phyloP scores from a whole-genome alignment of 2,888 invertebrate genomes.

The Thyatira batis region DNA sequence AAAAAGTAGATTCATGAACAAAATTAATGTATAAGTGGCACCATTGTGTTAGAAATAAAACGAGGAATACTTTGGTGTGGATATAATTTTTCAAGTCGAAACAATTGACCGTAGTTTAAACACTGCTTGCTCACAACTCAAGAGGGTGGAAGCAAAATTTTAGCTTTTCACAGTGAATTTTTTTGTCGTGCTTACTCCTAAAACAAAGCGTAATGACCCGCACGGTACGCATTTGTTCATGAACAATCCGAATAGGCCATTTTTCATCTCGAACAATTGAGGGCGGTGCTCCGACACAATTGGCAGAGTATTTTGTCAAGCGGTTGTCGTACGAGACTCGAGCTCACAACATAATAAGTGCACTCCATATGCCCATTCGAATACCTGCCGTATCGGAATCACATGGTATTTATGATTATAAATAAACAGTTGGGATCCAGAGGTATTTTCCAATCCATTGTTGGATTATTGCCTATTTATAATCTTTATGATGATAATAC shows the following conservation, averaged over 20 bases:
- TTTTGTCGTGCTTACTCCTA: slow-evolving; percentile 76
- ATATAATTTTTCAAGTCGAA: slow-evolving; percentile 54
- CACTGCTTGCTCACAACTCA: slow-evolving; percentile 58
- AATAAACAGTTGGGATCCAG: background rate
- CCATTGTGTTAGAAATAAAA: slow-evolving; percentile 35
- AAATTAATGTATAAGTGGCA: slow-evolving; percentile 23
- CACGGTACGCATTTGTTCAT: slow-evolving; percentile 79
- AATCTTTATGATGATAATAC: no score
- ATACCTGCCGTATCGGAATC: slow-evolving; percentile 12
- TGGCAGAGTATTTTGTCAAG: slow-evolving; percentile 81
- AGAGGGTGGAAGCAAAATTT: slow-evolving; percentile 70
- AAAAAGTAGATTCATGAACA: slow-evolving; percentile 3
- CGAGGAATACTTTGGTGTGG: slow-evolving; percentile 36
- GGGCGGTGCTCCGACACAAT: slow-evolving; percentile 78
- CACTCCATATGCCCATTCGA: slow-evolving; percentile 55
- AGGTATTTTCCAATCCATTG: background rate
- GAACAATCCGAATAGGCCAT: slow-evolving; percentile 81
- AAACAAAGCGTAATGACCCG: slow-evolving; percentile 82
- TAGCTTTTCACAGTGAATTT: slow-evolving; percentile 68
- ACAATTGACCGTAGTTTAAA: slow-evolving; percentile 69
- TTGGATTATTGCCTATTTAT: background rate
- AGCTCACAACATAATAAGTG: slow-evolving; percentile 66
- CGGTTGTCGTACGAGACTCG: slow-evolving; percentile 71
- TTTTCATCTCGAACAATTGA: slow-evolving; percentile 81
- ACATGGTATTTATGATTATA: slow-evolving; percentile 5